Evolutionary conservation across 2,888 invertebrate species (phyloP), one percentile per base, ranked within the genome.

Genomic region (Andrena bicolor): DNA sequence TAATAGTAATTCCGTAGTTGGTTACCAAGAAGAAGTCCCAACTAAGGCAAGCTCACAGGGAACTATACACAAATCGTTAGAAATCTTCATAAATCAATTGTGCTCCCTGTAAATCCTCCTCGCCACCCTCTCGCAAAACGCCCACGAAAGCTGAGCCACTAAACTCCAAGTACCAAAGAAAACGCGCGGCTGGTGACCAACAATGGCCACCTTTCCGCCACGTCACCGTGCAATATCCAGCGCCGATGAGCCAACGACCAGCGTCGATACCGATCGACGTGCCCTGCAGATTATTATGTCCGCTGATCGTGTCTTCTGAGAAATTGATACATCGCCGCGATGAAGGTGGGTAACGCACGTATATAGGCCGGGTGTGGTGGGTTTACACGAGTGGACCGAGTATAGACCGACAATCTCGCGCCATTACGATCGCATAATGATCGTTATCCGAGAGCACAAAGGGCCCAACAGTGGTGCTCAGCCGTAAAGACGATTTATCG

Each of bases 391-490:
- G 74, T 71, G 74, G 85, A 86, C 84, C 87, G 85, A 87, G 87
- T 77, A 1, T 16, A 85, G 88, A 89, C 90, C 89, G 90, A 91
- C 91, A 90, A 92, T 92, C 91, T 92, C 86, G 90, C 90, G 84
- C 89, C 88, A 92, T 91, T 92, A 91, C 89, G 89, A 91, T 91
- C 90, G 90, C 87, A 86, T 90, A 91, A 92, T 91, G 91, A 92
- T 92, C 91, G 91, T 89, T 92, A 89, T 90, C 88, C 87, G 70
- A 80, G 84, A 86, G 89, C 89, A 91, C 89, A 90, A 90, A 91
- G 88, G 88, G 84, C 79, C 82, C 84, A 83, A 32, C 65, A 90
- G 90, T 81, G 90, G 86, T 90, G 89, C 91, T 91, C 90, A 88
- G 70, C 60, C 53, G 53, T 28, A 41, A 35, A 58, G 60, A 30